These are phyloP conservation scores for Podarcis cretensis DNA, from an alignment of 2,113 vertebrate species.

Conservation along the genomic window DNA sequence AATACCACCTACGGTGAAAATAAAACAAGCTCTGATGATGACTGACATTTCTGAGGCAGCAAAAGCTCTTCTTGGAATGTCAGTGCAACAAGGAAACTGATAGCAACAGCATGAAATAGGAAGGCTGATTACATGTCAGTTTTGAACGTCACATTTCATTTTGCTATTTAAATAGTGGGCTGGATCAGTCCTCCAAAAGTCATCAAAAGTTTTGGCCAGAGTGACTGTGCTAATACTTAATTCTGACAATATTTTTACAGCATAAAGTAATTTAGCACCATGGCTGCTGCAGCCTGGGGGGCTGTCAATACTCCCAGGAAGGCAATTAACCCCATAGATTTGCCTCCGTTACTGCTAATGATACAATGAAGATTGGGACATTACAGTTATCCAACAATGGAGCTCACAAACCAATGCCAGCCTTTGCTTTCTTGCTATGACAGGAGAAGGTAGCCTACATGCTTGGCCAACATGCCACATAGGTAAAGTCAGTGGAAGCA, in stretches of 20 bases:
- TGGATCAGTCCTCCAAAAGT: neutral
- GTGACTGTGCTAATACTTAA: neutral
- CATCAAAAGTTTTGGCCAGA: neutral
- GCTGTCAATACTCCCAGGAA: neutral
- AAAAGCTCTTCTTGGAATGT: neutral
- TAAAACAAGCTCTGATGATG: neutral
- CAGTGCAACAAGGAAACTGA: neutral
- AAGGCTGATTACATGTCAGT: neutral
- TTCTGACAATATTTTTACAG: neutral
- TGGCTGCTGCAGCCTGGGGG: neutral
- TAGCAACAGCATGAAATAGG: neutral
- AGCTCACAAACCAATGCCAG: neutral
- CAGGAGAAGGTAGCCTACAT: neutral
- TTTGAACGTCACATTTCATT: conserved; percentile 9
- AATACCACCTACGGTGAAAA: neutral
- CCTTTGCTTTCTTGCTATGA: neutral
- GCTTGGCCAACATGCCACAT: neutral
- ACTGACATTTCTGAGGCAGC: neutral
- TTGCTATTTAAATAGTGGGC: conserved; percentile 1
- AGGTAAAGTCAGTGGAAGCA: neutral
- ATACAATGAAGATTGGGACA: neutral
- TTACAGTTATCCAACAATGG: neutral
- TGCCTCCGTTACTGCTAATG: neutral
- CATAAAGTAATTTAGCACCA: neutral
- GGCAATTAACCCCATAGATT: neutral